phyloP scores from a whole-genome alignment of 2,797 vertebrate species.

The Scolopax bukidnonensis region DNA sequence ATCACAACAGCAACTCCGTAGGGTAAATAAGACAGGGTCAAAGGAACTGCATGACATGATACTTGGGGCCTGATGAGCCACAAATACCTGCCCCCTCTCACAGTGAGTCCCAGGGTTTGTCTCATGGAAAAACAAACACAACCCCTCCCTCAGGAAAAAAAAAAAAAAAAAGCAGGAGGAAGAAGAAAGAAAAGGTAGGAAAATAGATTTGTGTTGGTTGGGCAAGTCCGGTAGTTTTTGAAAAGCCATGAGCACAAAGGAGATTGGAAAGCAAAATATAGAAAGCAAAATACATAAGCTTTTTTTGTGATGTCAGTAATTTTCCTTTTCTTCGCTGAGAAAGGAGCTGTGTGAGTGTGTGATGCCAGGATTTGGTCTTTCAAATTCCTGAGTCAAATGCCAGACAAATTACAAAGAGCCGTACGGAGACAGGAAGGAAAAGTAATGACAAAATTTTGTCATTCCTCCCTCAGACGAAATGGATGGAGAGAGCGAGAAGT shows the following conservation, averaged over 20 bases:
- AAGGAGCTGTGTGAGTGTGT: neutral
- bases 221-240: neutral
- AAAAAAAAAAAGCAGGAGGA: neutral
- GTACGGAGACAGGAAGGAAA: conserved; percentile 30
- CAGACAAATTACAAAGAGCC: conserved; percentile 27
- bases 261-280: neutral
- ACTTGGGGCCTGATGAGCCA: neutral
- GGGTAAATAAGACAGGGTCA: neutral
- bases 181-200: neutral
- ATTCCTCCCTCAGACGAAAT: conserved; percentile 12
- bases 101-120: fast-evolving
- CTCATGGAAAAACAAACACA: neutral
- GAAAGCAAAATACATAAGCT: conserved; percentile 30
- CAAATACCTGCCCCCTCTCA: fast-evolving
- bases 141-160: fast-evolving
- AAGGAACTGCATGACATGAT: neutral
- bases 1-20: fast-evolving
- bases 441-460: conserved; percentile 62
- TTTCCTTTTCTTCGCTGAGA: conserved; percentile 14
- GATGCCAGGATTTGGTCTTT: conserved; percentile 37
- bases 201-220: neutral
- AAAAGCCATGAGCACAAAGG: neutral
- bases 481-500: neutral
- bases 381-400: conserved; percentile 48
- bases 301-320: conserved; percentile 51